A percentile compares a stretch with the other conserved stretches of the same genome.
phyloP scores from a whole-genome alignment of 2,888 invertebrate genomes.

The Nipponacmea schrenckii region DNA sequence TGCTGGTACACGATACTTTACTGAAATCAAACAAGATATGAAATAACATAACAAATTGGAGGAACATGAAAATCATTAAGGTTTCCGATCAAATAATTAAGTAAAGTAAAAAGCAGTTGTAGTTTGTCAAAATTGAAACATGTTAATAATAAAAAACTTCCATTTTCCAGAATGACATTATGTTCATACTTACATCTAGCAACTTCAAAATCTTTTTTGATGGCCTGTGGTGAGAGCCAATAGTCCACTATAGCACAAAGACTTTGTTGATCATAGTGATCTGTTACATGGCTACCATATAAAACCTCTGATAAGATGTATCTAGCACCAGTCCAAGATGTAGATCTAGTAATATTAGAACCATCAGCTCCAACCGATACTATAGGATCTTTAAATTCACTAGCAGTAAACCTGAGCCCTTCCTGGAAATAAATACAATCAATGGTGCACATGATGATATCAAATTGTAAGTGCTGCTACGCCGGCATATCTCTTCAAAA shows the following conservation, averaged over 20 bases:
- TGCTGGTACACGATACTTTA: conserved; percentile 65
- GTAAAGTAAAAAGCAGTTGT: too few species aligned
- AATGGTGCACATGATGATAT: too few species aligned
- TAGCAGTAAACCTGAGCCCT: conserved; percentile 48
- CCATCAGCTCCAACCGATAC: conserved; percentile 55
- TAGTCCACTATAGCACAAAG: conserved; percentile 66
- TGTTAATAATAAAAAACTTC: too few species aligned
- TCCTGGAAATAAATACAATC: conserved; percentile 46
- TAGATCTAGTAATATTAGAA: conserved; percentile 46
- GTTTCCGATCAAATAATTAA: too few species aligned
- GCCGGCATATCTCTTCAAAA: too few species aligned
- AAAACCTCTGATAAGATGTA: conserved; percentile 66
- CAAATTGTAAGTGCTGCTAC: too few species aligned
- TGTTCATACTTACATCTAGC: conserved; percentile 59
- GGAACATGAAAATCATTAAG: background rate
- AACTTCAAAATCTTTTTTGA: conserved; percentile 68
- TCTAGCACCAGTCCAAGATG: conserved; percentile 64
- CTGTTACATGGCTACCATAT: conserved; percentile 63
- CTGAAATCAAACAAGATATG: conserved; percentile 40
- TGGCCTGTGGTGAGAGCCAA: conserved; percentile 65
- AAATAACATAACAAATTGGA: background rate
- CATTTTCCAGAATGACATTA: too few species aligned
- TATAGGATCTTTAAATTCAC: conserved; percentile 62
- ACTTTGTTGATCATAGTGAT: conserved; percentile 61
- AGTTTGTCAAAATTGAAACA: too few species aligned